phyloP scores from a whole-genome alignment of 2,113 vertebrate genomes.

The Columbina picui region DNA sequence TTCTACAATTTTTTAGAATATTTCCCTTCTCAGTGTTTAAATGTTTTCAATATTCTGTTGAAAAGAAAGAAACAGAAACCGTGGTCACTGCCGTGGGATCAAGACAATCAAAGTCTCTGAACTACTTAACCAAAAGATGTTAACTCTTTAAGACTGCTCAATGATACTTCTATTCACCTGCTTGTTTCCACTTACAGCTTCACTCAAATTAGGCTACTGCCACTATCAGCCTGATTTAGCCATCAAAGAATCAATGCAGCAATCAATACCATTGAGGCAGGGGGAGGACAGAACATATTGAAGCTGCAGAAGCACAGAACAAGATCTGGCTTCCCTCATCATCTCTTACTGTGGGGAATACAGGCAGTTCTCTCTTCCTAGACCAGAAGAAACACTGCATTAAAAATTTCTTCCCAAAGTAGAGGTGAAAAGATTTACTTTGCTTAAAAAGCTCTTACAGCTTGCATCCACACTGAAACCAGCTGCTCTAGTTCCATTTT shows the following conservation, averaged over 20 bases:
- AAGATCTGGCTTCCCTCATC: background rate
- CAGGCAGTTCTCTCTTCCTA: background rate
- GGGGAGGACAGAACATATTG: background rate
- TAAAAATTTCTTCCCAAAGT: slow-evolving; percentile 49
- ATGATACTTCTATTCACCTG: background rate
- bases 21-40: background rate
- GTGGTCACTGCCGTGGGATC: background rate
- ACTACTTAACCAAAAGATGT: background rate
- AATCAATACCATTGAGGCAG: background rate
- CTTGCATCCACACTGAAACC: slow-evolving; percentile 87
- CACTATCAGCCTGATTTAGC: background rate
- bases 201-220: background rate
- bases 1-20: background rate
- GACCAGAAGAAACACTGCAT: background rate
- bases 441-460: slow-evolving; percentile 82
- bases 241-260: background rate
- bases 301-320: slow-evolving; percentile 2
- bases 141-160: background rate
- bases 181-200: background rate
- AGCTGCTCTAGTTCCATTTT: slow-evolving; percentile 90
- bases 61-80: background rate
- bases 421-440: slow-evolving; percentile 65
- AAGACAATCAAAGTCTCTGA: background rate
- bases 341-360: background rate
- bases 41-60: background rate